A percentile compares a stretch with the other conserved stretches of the same genome.
phyloP scores from a whole-genome alignment of 2,888 invertebrate genomes.

The Ernsta delagoae region DNA sequence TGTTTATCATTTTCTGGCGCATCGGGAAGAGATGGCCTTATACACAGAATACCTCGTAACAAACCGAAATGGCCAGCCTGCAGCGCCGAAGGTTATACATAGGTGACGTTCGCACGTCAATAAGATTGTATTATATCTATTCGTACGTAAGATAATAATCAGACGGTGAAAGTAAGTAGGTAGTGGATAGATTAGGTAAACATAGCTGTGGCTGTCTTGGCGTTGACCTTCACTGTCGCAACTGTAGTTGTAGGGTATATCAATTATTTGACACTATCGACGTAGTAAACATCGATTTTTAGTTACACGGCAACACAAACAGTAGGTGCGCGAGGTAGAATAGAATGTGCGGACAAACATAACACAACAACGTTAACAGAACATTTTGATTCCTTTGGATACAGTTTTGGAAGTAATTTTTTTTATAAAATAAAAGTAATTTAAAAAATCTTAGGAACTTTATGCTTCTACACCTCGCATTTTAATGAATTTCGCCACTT shows the following conservation, averaged over 20 bases:
- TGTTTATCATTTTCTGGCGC: conserved; percentile 28
- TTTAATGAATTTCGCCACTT: conserved; percentile 20
- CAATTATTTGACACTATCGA: conserved; percentile 38
- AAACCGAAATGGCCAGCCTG: conserved; percentile 24
- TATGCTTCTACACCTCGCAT: conserved; percentile 36
- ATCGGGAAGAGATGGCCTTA: conserved; percentile 25
- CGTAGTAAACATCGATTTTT: conserved; percentile 30
- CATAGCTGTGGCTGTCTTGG: conserved; percentile 32
- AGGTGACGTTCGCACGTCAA: conserved; percentile 25
- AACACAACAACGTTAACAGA: conserved; percentile 30
- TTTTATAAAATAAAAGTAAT: neutral
- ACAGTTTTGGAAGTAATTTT: conserved; percentile 33
- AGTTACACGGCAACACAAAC: conserved; percentile 33
- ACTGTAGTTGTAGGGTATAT: conserved; percentile 37
- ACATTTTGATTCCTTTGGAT: conserved; percentile 30
- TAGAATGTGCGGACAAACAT: conserved; percentile 18
- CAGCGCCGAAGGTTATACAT: conserved; percentile 32
- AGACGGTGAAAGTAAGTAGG: conserved; percentile 20
- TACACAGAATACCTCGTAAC: conserved; percentile 35
- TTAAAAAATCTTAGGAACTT: conserved; percentile 33
- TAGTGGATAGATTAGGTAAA: conserved; percentile 24
- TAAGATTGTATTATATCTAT: conserved; percentile 17
- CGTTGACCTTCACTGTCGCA: conserved; percentile 33
- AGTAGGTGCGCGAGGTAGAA: conserved; percentile 28
- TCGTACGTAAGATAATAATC: conserved; percentile 11